These are phyloP conservation scores for Ichneumon xanthorius DNA, from an alignment of 2,888 invertebrate genomes.

Conservation along the genomic window DNA sequence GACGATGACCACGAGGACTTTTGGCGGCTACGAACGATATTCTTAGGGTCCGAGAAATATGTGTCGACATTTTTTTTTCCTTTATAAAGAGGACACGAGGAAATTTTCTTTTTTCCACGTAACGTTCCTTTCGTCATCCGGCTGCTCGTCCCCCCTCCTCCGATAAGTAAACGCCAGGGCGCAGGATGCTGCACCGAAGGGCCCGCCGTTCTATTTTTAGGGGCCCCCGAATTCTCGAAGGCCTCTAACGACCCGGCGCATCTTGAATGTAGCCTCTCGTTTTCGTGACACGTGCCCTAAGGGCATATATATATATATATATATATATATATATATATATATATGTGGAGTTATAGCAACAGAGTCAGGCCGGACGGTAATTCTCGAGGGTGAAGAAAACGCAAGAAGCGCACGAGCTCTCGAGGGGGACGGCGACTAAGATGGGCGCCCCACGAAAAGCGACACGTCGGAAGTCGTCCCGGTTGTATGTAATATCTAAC, in stretches of 20 bases:
- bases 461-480: slow-evolving; percentile 62
- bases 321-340: neutral
- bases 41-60: neutral
- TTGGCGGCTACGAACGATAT: slow-evolving; percentile 17
- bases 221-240: slow-evolving; percentile 50
- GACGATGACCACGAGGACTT: slow-evolving; percentile 26
- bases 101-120: slow-evolving; percentile 4
- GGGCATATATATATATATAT: neutral
- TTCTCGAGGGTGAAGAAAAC: slow-evolving; percentile 55
- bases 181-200: slow-evolving; percentile 49
- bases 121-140: neutral
- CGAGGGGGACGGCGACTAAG: neutral
- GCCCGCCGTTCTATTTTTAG: slow-evolving; percentile 58
- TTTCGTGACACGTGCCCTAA: slow-evolving; percentile 59
- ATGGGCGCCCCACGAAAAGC: slow-evolving; percentile 41
- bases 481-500: slow-evolving; percentile 62
- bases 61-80: neutral
- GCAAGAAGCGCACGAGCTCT: slow-evolving; percentile 51
- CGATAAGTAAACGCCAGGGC: slow-evolving; percentile 43
- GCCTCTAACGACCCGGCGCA: slow-evolving; percentile 42
- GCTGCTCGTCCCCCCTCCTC: neutral
- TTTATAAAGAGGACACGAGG: neutral
- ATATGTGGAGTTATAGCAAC: slow-evolving; percentile 1
- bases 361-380: slow-evolving; percentile 59
- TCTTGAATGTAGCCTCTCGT: slow-evolving; percentile 53